A percentile compares a stretch with the other conserved stretches of the same genome.
Conservation (phyloP, 92 coral and sea anemone genomes). For the Epizoanthus fatuus region DNA sequence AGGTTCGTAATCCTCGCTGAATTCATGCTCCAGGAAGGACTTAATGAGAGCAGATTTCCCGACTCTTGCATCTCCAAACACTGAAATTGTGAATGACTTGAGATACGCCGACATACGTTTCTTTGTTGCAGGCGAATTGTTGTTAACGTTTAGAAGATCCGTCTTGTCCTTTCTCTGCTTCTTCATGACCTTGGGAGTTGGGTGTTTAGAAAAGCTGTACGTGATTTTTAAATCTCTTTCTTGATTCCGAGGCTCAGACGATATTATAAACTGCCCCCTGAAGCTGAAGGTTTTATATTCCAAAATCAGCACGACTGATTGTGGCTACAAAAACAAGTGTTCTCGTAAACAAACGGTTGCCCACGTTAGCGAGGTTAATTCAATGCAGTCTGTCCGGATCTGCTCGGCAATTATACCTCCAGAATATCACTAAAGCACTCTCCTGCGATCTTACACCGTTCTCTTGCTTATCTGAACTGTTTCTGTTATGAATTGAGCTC, state of each 20-base stretch:
- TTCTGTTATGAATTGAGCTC: neutral
- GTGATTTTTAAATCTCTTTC: constrained; percentile 1
- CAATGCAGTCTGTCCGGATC: neutral
- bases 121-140: constrained; percentile 15
- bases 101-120: constrained; percentile 79
- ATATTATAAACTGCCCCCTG: constrained; percentile 12
- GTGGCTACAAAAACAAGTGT: constrained; percentile 3
- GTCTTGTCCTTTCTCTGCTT: constrained; percentile 24
- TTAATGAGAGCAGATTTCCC: constrained; percentile 87
- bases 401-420: neutral
- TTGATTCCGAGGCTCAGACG: constrained; percentile 31
- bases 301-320: constrained; percentile 32
- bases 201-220: neutral
- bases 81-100: constrained; percentile 78
- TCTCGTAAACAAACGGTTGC: neutral
- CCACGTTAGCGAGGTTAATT: neutral
- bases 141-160: neutral
- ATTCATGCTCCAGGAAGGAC: constrained; percentile 76
- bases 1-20: constrained; percentile 79
- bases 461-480: neutral
- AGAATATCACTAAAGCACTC: too few relatives aligned
- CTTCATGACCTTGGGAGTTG: constrained; percentile 1
- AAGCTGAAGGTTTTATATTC: constrained; percentile 28
- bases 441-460: neutral
- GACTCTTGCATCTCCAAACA: constrained; percentile 85